Evolutionary conservation across 2,797 vertebrate genomes (phyloP).

Genomic region (Tragopan temminckii): DNA sequence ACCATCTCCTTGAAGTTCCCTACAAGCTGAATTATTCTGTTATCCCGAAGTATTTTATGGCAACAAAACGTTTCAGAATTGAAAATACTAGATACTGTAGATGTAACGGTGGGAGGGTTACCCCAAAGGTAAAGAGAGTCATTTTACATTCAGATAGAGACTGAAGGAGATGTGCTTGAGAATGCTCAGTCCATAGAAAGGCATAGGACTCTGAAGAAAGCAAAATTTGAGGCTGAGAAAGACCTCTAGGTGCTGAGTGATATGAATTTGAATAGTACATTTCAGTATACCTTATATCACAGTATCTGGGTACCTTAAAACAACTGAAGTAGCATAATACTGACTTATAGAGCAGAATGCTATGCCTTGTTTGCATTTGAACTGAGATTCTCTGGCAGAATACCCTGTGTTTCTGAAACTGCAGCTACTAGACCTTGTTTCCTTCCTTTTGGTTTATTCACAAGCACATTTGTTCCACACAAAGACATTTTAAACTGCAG

Average conservation of each 20-base stretch:
- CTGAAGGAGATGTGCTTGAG: background rate
- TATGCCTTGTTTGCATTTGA: background rate
- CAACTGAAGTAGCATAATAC: background rate
- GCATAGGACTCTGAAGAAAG: background rate
- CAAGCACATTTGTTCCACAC: no score
- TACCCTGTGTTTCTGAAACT: background rate
- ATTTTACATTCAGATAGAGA: background rate
- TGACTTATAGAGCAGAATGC: background rate
- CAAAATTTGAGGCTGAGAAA: background rate
- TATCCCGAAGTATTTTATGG: background rate
- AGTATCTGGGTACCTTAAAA: background rate
- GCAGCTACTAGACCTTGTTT: background rate
- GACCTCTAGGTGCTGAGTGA: background rate
- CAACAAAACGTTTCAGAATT: background rate
- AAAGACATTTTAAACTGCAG: no score
- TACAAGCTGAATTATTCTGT: background rate
- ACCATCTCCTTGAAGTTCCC: background rate
- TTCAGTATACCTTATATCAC: fast-evolving
- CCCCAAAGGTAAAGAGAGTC: fast-evolving
- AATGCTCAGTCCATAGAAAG: background rate
- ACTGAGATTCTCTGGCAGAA: background rate
- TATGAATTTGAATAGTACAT: background rate
- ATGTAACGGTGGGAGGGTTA: background rate
- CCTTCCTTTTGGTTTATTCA: background rate
- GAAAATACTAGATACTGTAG: no score